Evolutionary conservation across 2,797 vertebrate species (phyloP).

Genomic region (Lophotriccus pileatus): DNA sequence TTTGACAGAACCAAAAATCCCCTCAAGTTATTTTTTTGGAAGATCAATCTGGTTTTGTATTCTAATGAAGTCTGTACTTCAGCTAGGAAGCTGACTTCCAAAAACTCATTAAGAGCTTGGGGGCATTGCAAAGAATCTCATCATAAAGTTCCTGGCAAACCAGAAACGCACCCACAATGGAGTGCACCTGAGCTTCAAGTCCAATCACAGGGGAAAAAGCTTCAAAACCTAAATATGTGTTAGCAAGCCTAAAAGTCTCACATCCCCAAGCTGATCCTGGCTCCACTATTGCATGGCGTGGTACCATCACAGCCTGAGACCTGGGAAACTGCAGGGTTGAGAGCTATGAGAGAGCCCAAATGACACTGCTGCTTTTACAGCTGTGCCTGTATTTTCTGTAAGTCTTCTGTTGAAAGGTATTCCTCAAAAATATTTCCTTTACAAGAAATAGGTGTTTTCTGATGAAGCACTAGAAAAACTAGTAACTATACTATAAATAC

Average conservation of each 20-base stretch:
- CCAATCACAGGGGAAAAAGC: not conserved
- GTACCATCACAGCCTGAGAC: not conserved
- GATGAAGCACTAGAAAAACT: not conserved
- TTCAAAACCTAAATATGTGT: not conserved
- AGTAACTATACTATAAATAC: not conserved
- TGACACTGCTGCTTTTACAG: not conserved
- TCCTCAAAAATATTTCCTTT: not conserved
- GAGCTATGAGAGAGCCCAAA: not conserved
- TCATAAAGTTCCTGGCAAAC: not conserved
- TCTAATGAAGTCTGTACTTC: not conserved
- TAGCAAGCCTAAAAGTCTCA: not conserved
- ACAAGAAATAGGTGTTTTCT: not conserved
- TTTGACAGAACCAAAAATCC: not conserved
- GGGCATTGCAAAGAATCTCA: not conserved
- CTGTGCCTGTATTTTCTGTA: not conserved
- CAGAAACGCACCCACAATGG: not conserved
- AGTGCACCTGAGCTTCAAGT: not conserved
- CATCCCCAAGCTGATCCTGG: not conserved
- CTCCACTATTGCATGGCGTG: not conserved
- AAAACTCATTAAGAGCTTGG: not conserved
- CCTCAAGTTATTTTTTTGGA: not conserved
- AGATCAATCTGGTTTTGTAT: not conserved
- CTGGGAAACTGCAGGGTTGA: rapidly evolving
- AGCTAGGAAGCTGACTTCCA: not conserved
- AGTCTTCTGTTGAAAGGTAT: not conserved